Evolutionary conservation across 2,797 vertebrate genomes (phyloP).

Genomic region (Labeo calbasu): DNA sequence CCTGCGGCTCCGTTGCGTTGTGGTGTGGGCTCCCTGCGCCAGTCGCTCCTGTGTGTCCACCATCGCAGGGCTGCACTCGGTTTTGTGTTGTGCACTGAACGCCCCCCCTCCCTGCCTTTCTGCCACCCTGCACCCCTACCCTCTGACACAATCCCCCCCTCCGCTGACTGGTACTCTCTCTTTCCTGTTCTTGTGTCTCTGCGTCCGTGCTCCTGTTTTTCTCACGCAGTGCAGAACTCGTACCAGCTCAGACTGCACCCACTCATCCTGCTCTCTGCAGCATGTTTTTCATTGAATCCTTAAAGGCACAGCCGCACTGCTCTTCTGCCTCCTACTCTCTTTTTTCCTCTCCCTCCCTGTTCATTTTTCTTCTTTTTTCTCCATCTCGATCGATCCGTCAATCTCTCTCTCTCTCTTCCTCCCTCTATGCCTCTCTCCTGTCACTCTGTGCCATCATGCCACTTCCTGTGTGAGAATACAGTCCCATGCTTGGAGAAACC

Average conservation of each 20-base stretch:
- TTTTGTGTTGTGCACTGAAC: conserved; percentile 74
- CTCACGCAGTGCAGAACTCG: conserved; percentile 55
- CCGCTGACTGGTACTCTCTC: conserved; percentile 37
- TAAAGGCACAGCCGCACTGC: conserved; percentile 61
- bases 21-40: conserved; percentile 76
- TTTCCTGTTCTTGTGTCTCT: conserved; percentile 27
- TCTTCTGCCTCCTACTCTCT: conserved; percentile 36
- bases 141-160: conserved; percentile 56
- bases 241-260: conserved; percentile 77
- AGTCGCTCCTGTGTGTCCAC: conserved; percentile 76
- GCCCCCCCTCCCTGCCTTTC: conserved; percentile 74
- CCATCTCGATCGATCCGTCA: conserved; percentile 9
- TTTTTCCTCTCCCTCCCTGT: conserved; percentile 17
- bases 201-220: conserved; percentile 54
- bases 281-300: conserved; percentile 77
- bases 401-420: conserved; percentile 26
- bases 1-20: conserved; percentile 52
- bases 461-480: conserved; percentile 51
- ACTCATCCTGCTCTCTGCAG: conserved; percentile 79
- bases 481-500: conserved; percentile 26
- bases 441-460: conserved; percentile 42
- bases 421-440: conserved; percentile 41
- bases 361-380: neutral
- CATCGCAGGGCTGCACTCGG: conserved; percentile 81
- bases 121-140: conserved; percentile 71